Evolutionary conservation across 2,888 invertebrate genomes (phyloP).

Genomic region (Thereva nobilitata): DNA sequence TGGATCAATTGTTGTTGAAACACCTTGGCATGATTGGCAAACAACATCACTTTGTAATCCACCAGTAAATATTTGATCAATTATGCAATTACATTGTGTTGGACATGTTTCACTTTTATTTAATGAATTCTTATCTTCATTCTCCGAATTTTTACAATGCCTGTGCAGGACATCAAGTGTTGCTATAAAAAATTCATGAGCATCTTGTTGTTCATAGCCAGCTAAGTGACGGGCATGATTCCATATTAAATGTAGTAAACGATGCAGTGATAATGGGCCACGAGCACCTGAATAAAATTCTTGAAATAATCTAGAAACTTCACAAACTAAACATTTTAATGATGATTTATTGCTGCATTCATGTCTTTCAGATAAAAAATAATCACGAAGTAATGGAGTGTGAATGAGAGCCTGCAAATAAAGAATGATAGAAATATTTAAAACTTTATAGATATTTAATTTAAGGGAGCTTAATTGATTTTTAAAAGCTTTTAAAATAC

Average conservation of each 20-base stretch:
- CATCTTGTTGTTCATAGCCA: slow-evolving; percentile 97
- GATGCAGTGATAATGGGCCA: slow-evolving; percentile 85
- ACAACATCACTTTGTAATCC: slow-evolving; percentile 95
- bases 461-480: too few species aligned
- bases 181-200: slow-evolving; percentile 98
- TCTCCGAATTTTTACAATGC: slow-evolving; percentile 66
- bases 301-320: slow-evolving; percentile 94
- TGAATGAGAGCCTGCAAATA: slow-evolving; percentile 80
- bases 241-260: slow-evolving; percentile 92
- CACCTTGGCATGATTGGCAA: slow-evolving; percentile 90
- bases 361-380: slow-evolving; percentile 92
- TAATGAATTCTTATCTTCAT: slow-evolving; percentile 47
- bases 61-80: slow-evolving; percentile 96
- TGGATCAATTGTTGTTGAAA: slow-evolving; percentile 96
- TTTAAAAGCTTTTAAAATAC: too few species aligned
- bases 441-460: not conserved
- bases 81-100: slow-evolving; percentile 87
- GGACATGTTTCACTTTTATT: slow-evolving; percentile 43
- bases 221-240: slow-evolving; percentile 94
- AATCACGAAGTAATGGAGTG: slow-evolving; percentile 91
- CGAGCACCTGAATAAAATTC: slow-evolving; percentile 93
- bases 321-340: slow-evolving; percentile 89
- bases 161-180: slow-evolving; percentile 90
- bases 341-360: slow-evolving; percentile 69
- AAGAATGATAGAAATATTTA: not conserved